Percentiles rank a stretch among this genome's conserved stretches.
phyloP scores from a whole-genome alignment of 1,140 invertebrate genomes.

The Spodoptera litura region DNA sequence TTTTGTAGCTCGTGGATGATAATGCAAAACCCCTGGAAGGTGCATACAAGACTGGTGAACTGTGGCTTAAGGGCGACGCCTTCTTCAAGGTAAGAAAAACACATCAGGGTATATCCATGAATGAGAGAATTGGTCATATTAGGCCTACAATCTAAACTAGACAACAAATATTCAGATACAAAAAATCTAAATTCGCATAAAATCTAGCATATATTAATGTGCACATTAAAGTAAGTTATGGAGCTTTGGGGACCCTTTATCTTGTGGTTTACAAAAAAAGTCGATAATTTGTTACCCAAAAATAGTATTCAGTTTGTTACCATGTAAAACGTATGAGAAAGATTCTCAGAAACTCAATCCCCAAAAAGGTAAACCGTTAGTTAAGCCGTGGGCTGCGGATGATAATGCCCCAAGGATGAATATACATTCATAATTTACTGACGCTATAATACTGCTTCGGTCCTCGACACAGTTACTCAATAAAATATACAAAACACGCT shows the following conservation, averaged over 20 bases:
- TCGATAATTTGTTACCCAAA: not conserved
- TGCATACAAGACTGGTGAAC: conserved; percentile 56
- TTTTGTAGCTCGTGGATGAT: conserved; percentile 54
- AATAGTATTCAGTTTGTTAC: not conserved
- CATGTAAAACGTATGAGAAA: conserved; percentile 4
- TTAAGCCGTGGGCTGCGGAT: conserved; percentile 31
- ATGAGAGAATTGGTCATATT: not conserved
- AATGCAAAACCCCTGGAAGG: conserved; percentile 50
- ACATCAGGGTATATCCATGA: not conserved
- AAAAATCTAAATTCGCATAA: no score
- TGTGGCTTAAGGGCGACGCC: conserved; percentile 59
- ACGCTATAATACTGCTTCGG: conserved; percentile 15
- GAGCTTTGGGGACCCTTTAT: no score
- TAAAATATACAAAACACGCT: conserved; percentile 27
- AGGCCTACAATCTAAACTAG: no score
- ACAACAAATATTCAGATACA: no score
- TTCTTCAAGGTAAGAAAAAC: conserved; percentile 59
- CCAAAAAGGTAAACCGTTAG: conserved; percentile 34
- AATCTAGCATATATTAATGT: no score
- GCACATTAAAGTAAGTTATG: no score
- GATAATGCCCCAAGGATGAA: conserved; percentile 35
- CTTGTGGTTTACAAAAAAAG: not conserved
- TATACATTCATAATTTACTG: conserved; percentile 37
- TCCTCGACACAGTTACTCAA: conserved; percentile 6
- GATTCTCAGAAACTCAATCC: conserved; percentile 31